Percentiles rank a stretch among this genome's conserved stretches.
Conservation (phyloP, 2,113 vertebrate species). For the Xiphophorus maculatus region DNA sequence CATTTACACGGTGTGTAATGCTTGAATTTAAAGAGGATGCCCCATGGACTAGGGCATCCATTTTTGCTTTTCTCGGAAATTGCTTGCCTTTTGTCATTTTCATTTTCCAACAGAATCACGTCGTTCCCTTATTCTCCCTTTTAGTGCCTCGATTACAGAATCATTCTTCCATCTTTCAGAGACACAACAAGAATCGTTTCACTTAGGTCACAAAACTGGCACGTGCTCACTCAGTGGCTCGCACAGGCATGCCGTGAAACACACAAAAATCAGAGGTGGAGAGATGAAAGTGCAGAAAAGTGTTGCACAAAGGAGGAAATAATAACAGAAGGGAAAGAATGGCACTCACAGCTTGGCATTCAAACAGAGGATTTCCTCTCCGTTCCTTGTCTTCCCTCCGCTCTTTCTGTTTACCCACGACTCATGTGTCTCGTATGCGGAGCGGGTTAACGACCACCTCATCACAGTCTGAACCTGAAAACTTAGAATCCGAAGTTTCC, state of each 20-base stretch:
- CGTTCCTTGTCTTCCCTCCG: conserved; percentile 68
- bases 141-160: conserved; percentile 18
- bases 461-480: background rate
- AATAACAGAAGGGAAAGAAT: conserved; percentile 55
- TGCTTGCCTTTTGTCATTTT: background rate
- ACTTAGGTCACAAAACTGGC: conserved; percentile 33
- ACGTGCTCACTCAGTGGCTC: conserved; percentile 8
- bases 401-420: conserved; percentile 68
- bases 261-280: conserved; percentile 16
- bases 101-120: background rate
- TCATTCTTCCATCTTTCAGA: conserved; percentile 14
- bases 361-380: conserved; percentile 82
- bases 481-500: conserved; percentile 1
- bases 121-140: no score
- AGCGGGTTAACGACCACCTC: conserved; percentile 15
- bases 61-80: background rate
- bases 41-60: background rate
- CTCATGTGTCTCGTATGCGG: conserved; percentile 8
- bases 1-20: background rate
- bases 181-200: conserved; percentile 8
- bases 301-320: conserved; percentile 60
- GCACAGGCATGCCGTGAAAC: conserved; percentile 2
- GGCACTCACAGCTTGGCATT: conserved; percentile 69
- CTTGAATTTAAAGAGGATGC: background rate
- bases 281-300: conserved; percentile 54